These are phyloP conservation scores for Gallinago media DNA, from an alignment of 2,113 vertebrate species.

Conservation along the genomic window DNA sequence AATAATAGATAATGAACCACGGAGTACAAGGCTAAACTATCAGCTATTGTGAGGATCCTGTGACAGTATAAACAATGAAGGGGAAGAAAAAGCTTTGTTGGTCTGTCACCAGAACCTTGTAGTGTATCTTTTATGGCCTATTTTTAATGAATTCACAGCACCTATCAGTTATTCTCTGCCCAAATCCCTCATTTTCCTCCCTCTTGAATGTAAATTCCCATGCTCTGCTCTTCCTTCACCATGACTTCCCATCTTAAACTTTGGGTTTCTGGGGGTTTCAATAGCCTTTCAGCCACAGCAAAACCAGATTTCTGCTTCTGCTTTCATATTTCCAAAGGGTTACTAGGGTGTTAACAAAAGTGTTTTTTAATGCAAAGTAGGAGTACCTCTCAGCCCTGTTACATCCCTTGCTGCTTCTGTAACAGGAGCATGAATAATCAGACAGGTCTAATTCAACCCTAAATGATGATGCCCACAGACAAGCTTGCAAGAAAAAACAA, in stretches of 20 bases:
- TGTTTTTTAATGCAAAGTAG: background rate
- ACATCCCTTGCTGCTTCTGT: background rate
- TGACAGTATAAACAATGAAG: slow-evolving; percentile 64
- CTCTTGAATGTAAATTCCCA: slow-evolving; percentile 57
- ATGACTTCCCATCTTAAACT: slow-evolving; percentile 28
- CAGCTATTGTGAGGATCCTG: slow-evolving; percentile 53
- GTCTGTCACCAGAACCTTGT: slow-evolving; percentile 63
- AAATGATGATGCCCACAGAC: background rate
- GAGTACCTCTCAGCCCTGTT: background rate
- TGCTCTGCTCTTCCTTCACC: slow-evolving; percentile 42
- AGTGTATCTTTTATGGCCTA: slow-evolving; percentile 41
- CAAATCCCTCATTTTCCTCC: slow-evolving; percentile 47
- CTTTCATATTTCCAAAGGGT: background rate
- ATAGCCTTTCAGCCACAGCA: background rate
- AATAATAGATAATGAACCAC: slow-evolving; percentile 65
- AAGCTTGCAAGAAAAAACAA: background rate
- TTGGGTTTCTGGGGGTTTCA: background rate
- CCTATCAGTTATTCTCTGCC: slow-evolving; percentile 50
- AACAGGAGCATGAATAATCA: background rate
- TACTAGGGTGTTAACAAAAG: background rate
- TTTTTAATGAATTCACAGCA: slow-evolving; percentile 61
- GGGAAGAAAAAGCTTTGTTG: slow-evolving; percentile 59
- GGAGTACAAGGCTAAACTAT: slow-evolving; percentile 63
- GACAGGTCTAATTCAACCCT: background rate
- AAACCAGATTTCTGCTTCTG: background rate